Percentiles rank a stretch among this genome's conserved stretches.
Evolutionary conservation across 2,797 vertebrate genomes (phyloP).

Genomic region (Prionace glauca): DNA sequence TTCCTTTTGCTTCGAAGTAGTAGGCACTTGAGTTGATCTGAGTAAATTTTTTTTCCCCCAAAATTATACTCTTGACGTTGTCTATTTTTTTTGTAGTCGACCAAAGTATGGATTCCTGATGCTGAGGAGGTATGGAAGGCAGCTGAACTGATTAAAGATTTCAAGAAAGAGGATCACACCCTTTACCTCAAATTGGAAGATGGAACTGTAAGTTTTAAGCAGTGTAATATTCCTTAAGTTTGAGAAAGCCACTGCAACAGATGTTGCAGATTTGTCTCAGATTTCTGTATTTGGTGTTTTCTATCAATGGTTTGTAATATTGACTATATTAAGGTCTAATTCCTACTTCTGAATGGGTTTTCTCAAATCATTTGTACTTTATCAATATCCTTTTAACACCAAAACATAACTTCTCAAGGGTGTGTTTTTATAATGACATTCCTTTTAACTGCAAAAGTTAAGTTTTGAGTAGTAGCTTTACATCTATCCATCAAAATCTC

Average conservation of each 20-base stretch:
- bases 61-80: not conserved
- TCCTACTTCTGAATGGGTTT: not conserved
- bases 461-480: not conserved
- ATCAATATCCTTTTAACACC: not conserved
- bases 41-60: not conserved
- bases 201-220: conserved; percentile 54
- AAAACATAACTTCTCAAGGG: not conserved
- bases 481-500: not conserved
- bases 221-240: not conserved
- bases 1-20: not conserved
- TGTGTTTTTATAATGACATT: not conserved
- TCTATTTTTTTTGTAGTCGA: conserved; percentile 38
- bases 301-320: not conserved
- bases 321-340: not conserved
- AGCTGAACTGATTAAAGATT: conserved; percentile 58
- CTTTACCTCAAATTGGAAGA: conserved; percentile 57
- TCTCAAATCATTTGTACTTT: not conserved
- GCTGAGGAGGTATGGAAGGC: conserved; percentile 62
- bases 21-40: not conserved
- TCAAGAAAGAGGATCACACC: conserved; percentile 52
- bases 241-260: not conserved
- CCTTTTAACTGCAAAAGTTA: not conserved
- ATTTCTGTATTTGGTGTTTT: not conserved
- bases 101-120: conserved; percentile 67
- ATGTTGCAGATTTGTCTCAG: not conserved